Percentiles rank a stretch among this genome's conserved stretches.
Evolutionary conservation across 2,797 vertebrate genomes (phyloP).

Genomic region (Dipus sagitta): DNA sequence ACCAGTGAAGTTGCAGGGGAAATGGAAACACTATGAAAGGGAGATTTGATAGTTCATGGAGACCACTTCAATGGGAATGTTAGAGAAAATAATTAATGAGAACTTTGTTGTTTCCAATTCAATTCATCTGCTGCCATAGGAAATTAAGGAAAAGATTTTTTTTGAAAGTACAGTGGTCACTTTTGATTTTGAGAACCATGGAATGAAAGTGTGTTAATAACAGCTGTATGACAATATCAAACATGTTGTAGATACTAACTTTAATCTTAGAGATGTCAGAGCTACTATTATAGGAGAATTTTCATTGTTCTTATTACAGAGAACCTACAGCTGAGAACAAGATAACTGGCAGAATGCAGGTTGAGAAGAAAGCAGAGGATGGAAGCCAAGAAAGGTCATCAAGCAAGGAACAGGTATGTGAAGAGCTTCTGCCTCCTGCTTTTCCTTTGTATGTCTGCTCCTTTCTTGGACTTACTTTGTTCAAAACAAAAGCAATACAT

Average conservation of each 20-base stretch:
- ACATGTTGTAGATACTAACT: conserved; percentile 42
- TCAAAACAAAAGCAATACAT: conserved; percentile 36
- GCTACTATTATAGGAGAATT: neutral
- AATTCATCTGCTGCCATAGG: conserved; percentile 54
- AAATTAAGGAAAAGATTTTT: conserved; percentile 6
- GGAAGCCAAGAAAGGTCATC: conserved; percentile 11
- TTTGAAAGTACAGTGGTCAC: neutral
- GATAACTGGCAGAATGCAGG: conserved; percentile 6
- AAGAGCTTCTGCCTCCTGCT: neutral
- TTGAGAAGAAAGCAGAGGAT: conserved; percentile 13
- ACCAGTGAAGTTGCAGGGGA: neutral
- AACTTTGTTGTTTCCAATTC: conserved; percentile 55
- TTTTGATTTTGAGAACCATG: conserved; percentile 26
- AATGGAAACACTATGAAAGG: conserved; percentile 55
- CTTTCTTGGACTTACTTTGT: conserved; percentile 40
- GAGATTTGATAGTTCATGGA: conserved; percentile 34
- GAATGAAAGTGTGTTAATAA: conserved; percentile 29
- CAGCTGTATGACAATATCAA: neutral
- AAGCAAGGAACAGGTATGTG: neutral
- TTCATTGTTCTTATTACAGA: neutral
- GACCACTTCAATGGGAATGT: conserved; percentile 14
- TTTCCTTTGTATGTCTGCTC: conserved; percentile 17
- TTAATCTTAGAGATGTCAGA: conserved; percentile 26
- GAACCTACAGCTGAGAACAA: conserved; percentile 20
- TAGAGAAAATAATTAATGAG: conserved; percentile 34